Percentiles rank a stretch among this genome's conserved stretches.
These are phyloP conservation scores for Zophobas morio DNA, from an alignment of 1,140 invertebrate species.

Conservation along the genomic window DNA sequence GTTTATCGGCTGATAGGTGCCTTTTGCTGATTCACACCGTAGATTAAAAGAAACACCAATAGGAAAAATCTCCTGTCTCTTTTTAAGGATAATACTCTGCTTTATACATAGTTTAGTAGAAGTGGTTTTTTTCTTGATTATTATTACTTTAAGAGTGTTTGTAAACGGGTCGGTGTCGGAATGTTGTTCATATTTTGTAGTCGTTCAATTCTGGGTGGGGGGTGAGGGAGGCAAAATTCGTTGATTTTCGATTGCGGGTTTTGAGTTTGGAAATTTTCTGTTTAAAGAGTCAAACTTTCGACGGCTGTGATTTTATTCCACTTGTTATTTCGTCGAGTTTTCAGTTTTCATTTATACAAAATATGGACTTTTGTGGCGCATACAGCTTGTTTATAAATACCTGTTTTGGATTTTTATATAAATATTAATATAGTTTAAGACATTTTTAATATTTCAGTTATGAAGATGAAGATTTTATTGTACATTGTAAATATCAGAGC, in stretches of 20 bases:
- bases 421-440: slow-evolving; percentile 49
- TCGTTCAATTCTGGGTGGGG: not conserved
- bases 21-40: slow-evolving; percentile 51
- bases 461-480: slow-evolving; percentile 59
- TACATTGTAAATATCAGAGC: slow-evolving; percentile 62
- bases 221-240: not conserved
- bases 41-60: slow-evolving; percentile 41
- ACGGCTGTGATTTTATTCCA: slow-evolving; percentile 50
- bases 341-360: slow-evolving; percentile 27
- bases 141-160: slow-evolving; percentile 45
- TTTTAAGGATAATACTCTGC: slow-evolving; percentile 53
- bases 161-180: slow-evolving; percentile 45
- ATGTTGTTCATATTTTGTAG: slow-evolving; percentile 47
- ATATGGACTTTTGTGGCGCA: slow-evolving; percentile 34
- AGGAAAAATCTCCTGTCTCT: slow-evolving; percentile 35
- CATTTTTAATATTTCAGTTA: slow-evolving; percentile 55
- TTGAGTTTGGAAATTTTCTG: slow-evolving; percentile 27
- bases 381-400: slow-evolving; percentile 47
- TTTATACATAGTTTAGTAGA: slow-evolving; percentile 50
- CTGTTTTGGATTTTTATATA: slow-evolving; percentile 49
- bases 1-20: slow-evolving; percentile 55
- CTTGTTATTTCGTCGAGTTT: slow-evolving; percentile 17
- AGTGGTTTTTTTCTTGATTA: slow-evolving; percentile 46
- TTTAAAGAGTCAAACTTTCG: slow-evolving; percentile 31
- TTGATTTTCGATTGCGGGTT: slow-evolving; percentile 12